phyloP scores from a whole-genome alignment of 2,888 invertebrate genomes.

The Archips crataeganus region DNA sequence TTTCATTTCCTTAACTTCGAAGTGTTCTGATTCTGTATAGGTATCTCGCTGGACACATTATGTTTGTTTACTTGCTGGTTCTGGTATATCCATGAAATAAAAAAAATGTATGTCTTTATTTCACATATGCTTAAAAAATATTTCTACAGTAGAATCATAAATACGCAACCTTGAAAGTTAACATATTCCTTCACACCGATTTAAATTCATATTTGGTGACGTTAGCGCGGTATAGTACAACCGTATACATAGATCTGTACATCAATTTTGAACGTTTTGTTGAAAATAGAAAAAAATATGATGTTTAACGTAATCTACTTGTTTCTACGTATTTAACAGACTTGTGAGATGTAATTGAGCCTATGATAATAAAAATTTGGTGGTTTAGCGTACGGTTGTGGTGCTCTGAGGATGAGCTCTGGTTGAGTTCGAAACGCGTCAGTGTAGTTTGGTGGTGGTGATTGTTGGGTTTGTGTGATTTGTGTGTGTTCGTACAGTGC shows the following conservation, averaged over 20 bases:
- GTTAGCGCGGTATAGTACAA: slow-evolving; percentile 4
- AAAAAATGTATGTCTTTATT: background rate
- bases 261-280: background rate
- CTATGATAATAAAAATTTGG: too few relatives aligned
- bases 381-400: too few relatives aligned
- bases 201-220: slow-evolving; percentile 37
- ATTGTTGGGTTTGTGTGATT: too few relatives aligned
- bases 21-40: background rate
- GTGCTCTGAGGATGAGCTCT: too few relatives aligned
- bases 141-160: slow-evolving; percentile 8
- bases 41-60: background rate
- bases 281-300: too few relatives aligned
- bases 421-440: too few relatives aligned
- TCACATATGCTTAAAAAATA: slow-evolving; percentile 5
- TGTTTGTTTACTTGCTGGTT: background rate
- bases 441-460: too few relatives aligned
- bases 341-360: background rate
- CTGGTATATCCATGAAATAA: background rate
- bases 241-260: background rate
- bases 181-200: slow-evolving; percentile 25
- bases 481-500: too few relatives aligned
- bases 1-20: too few relatives aligned
- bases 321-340: background rate
- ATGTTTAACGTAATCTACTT: too few relatives aligned
- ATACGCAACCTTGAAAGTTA: slow-evolving; percentile 25